Evolutionary conservation across 2,888 invertebrate species (phyloP), one percentile per base, ranked within the genome.

Genomic region (Epistrophe grossulariae): DNA sequence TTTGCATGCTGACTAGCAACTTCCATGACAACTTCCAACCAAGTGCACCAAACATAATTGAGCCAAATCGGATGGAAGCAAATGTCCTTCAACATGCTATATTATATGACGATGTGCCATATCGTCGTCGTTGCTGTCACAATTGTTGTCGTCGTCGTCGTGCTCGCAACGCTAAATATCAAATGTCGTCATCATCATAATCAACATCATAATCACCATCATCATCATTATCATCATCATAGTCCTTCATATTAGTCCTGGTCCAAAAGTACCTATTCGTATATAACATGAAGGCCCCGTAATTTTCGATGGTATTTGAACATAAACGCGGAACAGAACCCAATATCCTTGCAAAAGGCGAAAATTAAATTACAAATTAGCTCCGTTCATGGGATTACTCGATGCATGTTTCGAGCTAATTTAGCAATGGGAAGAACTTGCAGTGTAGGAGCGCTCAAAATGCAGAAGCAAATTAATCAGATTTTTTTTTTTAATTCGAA

Each of bases 341-440:
- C 57, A 71, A 66, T 60, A 79, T 59, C 71, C 72, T 55, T 68
- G 68, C 60, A 17, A 57, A 74, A 70, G 79, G 70, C 66, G 80
- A 77, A 80, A 84, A 84, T 84, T 84, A 81, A 84, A 84, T 84
- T 81, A 81, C 77, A 81, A 84, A 84, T 84, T 84, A 84, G 77
- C 72, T 59, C 76, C 45, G 60, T 72, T 81, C 77, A 68, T 68
- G 77, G 60, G 84, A 72, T 72, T 52, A 62, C 45, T 59, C 15
- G 59, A 68, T 81, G 84, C 84, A 81, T 84, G 84, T 73, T 68
- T 43, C 55, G 31, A 19, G 77, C 81, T 60, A 80, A 84, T 84
- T 84, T 81, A 81, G 55, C 81, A 55, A 15, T 43, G 43, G 68
- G 24, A 82, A 59, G 35, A 78, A 66, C 62, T 77, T 50, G 74